Conservation (phyloP, 2,113 vertebrate species). For the Buteo buteo region DNA sequence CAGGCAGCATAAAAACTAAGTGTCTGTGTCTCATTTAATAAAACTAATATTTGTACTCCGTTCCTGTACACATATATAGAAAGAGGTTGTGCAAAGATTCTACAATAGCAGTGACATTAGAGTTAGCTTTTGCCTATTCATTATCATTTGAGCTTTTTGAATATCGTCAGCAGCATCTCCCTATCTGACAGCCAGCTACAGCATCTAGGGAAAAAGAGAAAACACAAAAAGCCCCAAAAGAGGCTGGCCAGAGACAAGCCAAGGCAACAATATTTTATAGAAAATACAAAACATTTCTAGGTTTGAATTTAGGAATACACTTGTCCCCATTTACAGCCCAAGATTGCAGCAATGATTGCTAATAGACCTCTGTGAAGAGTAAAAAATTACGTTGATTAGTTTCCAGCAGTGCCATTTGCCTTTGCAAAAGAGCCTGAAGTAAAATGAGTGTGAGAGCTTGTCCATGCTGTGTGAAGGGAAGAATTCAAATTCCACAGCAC, state of each 20-base stretch:
- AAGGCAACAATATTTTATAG: neutral
- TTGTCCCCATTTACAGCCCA: neutral
- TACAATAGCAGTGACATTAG: neutral
- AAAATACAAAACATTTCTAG: conserved; percentile 5
- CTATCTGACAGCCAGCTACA: neutral
- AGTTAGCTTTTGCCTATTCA: neutral
- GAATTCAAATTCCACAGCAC: conserved; percentile 55
- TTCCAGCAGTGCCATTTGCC: conserved; percentile 65
- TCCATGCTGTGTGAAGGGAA: conserved; percentile 44
- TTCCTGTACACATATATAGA: neutral
- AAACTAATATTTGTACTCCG: neutral
- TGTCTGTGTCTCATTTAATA: neutral
- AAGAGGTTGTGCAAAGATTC: neutral
- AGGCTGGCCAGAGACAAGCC: neutral
- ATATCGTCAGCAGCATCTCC: neutral
- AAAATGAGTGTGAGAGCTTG: conserved; percentile 31
- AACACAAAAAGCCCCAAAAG: neutral
- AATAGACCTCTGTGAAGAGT: conserved; percentile 55
- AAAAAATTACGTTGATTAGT: conserved; percentile 67
- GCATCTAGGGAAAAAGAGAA: neutral
- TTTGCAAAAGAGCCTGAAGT: conserved; percentile 51
- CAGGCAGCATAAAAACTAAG: neutral
- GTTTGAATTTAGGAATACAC: neutral
- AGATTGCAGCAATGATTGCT: conserved; percentile 48
- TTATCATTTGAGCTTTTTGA: neutral